A percentile compares a stretch with the other conserved stretches of the same genome.
Conservation (phyloP, 2,113 vertebrate species). For the Crotalus tigris region DNA sequence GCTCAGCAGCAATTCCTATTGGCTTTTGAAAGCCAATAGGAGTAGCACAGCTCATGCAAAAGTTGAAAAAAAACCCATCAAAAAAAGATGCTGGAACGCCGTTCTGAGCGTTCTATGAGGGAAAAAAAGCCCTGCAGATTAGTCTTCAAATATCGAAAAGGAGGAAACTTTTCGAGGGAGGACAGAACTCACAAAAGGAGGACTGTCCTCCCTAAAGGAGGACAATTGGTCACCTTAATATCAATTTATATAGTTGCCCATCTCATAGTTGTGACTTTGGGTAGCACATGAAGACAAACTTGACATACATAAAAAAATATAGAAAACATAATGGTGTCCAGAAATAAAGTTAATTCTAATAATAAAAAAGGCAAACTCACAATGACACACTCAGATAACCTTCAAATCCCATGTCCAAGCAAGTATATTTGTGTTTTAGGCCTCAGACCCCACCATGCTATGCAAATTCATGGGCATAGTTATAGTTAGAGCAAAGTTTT, state of each 20-base stretch:
- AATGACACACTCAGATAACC: not conserved
- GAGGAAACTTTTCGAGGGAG: no score
- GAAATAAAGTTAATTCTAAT: not conserved
- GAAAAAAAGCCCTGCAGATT: no score
- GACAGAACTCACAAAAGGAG: no score
- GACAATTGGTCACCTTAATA: not conserved
- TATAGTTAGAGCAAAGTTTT: not conserved
- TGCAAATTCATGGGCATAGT: not conserved
- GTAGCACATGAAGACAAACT: not conserved
- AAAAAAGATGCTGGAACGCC: no score
- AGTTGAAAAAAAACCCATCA: no score
- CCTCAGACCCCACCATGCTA: not conserved
- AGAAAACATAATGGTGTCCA: not conserved
- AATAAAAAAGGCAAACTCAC: not conserved
- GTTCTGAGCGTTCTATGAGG: no score
- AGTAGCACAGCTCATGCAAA: no score
- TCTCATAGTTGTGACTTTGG: not conserved
- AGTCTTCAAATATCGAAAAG: no score
- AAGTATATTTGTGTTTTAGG: not conserved
- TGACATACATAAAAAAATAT: not conserved
- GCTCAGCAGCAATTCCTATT: no score
- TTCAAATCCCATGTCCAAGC: not conserved
- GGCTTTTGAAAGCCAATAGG: no score
- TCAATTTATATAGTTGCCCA: not conserved
- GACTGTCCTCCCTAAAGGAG: no score